Evolutionary conservation across 2,797 vertebrate species (phyloP).

Genomic region (Helarctos malayanus): DNA sequence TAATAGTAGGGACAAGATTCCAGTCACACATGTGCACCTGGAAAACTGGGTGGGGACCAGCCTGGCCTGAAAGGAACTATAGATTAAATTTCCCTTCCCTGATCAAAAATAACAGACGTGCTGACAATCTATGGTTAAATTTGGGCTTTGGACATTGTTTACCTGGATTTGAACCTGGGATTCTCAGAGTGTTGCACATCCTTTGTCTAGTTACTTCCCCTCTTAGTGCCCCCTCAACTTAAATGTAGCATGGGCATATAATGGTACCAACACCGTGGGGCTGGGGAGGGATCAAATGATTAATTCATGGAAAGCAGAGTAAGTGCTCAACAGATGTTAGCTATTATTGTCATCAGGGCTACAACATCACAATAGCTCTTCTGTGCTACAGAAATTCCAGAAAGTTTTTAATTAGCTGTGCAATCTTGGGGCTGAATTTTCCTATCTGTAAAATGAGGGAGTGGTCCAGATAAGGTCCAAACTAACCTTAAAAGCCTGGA

Average conservation of each 20-base stretch:
- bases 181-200: background rate
- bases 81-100: background rate
- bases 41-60: slow-evolving; percentile 39
- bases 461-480: background rate
- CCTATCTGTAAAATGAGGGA: background rate
- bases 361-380: background rate
- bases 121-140: background rate
- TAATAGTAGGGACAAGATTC: background rate
- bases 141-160: background rate
- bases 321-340: background rate
- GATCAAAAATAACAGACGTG: background rate
- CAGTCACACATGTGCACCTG: background rate
- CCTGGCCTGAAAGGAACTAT: background rate
- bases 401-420: slow-evolving; percentile 3
- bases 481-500: background rate
- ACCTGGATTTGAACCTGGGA: background rate
- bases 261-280: background rate
- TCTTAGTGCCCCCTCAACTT: background rate
- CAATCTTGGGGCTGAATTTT: background rate
- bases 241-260: background rate
- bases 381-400: background rate
- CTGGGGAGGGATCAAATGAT: background rate
- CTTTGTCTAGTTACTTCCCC: background rate
- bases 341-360: background rate
- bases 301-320: background rate